phyloP scores from a whole-genome alignment of 2,113 vertebrate genomes.

The Ursus arctos region DNA sequence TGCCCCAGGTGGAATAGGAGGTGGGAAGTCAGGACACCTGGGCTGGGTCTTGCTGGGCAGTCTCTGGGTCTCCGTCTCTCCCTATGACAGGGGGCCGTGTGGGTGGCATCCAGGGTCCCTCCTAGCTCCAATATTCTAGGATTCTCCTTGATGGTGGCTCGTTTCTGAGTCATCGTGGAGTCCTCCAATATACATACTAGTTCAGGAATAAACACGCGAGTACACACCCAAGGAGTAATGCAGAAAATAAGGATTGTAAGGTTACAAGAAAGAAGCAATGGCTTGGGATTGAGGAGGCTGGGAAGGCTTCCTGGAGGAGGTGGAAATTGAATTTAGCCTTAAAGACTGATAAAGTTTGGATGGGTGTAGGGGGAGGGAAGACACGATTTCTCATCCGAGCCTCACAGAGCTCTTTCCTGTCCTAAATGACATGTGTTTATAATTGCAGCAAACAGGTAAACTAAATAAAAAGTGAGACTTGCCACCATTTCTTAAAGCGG shows the following conservation, averaged over 20 bases:
- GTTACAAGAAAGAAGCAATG: background rate
- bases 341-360: background rate
- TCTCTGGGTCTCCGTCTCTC: background rate
- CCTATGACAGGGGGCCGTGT: rapidly evolving
- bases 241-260: rapidly evolving
- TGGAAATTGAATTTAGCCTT: background rate
- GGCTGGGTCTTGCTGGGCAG: background rate
- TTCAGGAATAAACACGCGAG: rapidly evolving
- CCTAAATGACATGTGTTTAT: background rate
- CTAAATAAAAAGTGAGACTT: background rate
- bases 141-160: background rate
- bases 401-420: rapidly evolving
- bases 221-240: background rate
- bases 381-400: background rate
- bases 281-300: no score
- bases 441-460: background rate
- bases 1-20: background rate
- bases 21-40: background rate
- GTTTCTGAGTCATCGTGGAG: background rate
- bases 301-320: background rate
- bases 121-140: background rate
- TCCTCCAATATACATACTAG: background rate
- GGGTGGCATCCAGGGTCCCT: background rate
- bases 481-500: background rate
- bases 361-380: no score